A percentile compares a stretch with the other conserved stretches of the same genome.
Conservation (phyloP, 2,113 vertebrate species). For the Sarotherodon lohbergeri region DNA sequence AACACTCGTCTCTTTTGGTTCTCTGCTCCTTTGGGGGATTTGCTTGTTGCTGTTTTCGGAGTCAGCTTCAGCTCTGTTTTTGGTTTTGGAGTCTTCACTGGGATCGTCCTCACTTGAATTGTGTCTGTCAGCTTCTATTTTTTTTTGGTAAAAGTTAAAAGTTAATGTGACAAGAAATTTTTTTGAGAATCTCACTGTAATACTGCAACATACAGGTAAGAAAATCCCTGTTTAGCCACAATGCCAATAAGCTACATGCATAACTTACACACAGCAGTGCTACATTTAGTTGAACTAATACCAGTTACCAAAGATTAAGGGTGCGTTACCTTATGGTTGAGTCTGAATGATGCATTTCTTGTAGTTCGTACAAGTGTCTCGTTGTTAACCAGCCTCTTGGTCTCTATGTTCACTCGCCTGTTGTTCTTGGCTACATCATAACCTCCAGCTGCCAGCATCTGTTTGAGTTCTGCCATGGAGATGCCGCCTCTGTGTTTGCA, state of each 20-base stretch:
- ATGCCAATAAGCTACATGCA: background rate
- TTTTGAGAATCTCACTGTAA: background rate
- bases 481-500: slow-evolving; percentile 15
- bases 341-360: background rate
- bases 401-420: background rate
- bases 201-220: background rate
- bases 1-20: background rate
- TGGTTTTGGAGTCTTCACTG: background rate
- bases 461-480: slow-evolving; percentile 32
- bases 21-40: background rate
- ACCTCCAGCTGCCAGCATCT: slow-evolving; percentile 11
- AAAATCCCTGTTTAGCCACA: background rate
- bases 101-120: background rate
- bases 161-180: background rate
- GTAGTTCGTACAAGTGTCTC: background rate
- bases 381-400: background rate
- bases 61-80: background rate
- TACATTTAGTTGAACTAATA: background rate
- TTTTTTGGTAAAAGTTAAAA: background rate
- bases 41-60: background rate
- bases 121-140: background rate
- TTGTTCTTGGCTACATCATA: slow-evolving; percentile 16
- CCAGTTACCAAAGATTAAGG: background rate
- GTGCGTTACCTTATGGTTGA: slow-evolving; percentile 1
- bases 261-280: background rate